Evolutionary conservation across 1,140 invertebrate species (phyloP), one percentile per base, ranked within the genome.

Genomic region (Phymorhynchus buccinoides): DNA sequence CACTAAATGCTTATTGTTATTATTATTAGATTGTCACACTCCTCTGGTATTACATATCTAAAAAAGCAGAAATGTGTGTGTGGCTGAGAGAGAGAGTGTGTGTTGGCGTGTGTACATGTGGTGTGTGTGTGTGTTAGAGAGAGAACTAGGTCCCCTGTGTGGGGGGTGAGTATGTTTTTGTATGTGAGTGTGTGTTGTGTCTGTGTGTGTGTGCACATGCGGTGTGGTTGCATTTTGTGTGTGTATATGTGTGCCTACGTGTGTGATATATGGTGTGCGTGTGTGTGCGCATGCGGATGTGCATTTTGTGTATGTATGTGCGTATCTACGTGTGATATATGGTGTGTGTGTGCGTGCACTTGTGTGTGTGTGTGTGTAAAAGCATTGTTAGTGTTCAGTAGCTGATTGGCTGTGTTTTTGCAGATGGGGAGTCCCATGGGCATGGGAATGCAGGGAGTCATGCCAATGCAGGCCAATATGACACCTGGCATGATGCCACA

Each of bases 391-490:
- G n/a, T n/a, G n/a, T n/a, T 27, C 6, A 12, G 22, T 14, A 22
- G 1, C 0, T 22, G 4, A 27, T 14, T 18, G 1, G 0, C 56
- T 35, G 32, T 52, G 32, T 71, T 35, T n/a, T 71, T 75, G 39
- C 84, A 85, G 48, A 85, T 82, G 48, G 52, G 73, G 14, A 81
- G 68, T 56, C 52, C 75, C 18, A 77, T 77, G 42, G 84, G 44
- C 2, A 86, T 86, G 79, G 87, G 78, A 41, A 86, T 88, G 84
- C 73, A n/a, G 37, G 66, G 73, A 6, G 27, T 35, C 6, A 77
- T 80, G 41, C 16, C 78, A 22, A 81, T 85, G 79, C 78, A 75
- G 35, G 30, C 18, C 6, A 62, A 75, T 18, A 82, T 85, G 80
- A n/a, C 66, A 1, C 44, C 79, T 39, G 80, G 80, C 52, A 77